Evolutionary conservation across 2,113 vertebrate genomes (phyloP), one percentile per base, ranked within the genome.

Genomic region (Carettochelys insculpta): DNA sequence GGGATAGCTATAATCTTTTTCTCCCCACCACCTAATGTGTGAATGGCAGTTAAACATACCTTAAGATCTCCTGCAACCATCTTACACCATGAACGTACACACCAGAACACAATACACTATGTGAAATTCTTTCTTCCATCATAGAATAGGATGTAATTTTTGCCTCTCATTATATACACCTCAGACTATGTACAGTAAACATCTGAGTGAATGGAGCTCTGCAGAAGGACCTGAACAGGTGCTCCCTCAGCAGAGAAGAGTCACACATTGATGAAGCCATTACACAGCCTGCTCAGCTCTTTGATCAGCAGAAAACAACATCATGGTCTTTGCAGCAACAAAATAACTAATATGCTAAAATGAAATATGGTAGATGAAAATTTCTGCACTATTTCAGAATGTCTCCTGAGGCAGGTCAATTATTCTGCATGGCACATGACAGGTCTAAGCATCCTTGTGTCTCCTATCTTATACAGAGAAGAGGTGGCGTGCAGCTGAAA

Each of bases 311-410:
- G 25, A 7, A 88, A 87, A 83, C 47, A 47, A 27, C 1, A 24
- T 61, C 3, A 65, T 2, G 80, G 47, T 78, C 51, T 22, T 75
- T 58, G 29, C 56, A 61, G 51, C 4, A 83, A 80, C 89, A 91
- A 24, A 11, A 34, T 58, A 27, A 77, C 31, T 38, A 22, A 77
- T 20, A 2, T 4, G 86, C 54, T 77, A 31, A 88, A 93, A 53
- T 53, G 29, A 78, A 2, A 1, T 6, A 17, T 1, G 38, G 8
- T 0, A 0, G n/a, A n/a, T n/a, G n/a, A n/a, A n/a, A n/a, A n/a
- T n/a, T n/a, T n/a, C n/a, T 61, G 38, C 71, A 20, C 10, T 6
- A 1, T 71, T 91, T 80, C n/a, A 88, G 5, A 34, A 47, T 6
- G 3, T 68, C n/a, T 88, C 86, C 34, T 82, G 76, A 77, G 25